Conservation (phyloP, 2,113 vertebrate species). For the Genyomyrus donnyi region DNA sequence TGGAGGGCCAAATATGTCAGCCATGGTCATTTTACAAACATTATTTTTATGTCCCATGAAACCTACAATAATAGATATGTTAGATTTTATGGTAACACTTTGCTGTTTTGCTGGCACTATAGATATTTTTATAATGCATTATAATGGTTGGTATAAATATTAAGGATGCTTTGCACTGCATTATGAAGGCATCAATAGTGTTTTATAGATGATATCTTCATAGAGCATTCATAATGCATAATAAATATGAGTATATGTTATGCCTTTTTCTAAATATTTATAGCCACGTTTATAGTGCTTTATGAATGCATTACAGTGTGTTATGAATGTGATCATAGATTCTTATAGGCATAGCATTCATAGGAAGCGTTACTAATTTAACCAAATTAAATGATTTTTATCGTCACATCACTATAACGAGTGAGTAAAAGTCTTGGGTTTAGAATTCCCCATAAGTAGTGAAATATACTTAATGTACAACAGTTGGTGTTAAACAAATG, state of each 20-base stretch:
- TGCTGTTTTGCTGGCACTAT: background rate
- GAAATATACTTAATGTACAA: background rate
- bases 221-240: background rate
- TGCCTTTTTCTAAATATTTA: background rate
- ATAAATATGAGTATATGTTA: background rate
- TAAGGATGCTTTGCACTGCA: background rate
- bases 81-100: background rate
- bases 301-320: background rate
- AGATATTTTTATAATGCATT: background rate
- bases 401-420: background rate
- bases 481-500: background rate
- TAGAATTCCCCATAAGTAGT: background rate
- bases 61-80: background rate
- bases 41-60: background rate
- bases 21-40: background rate
- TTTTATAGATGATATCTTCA: background rate
- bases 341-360: background rate
- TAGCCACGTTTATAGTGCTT: background rate
- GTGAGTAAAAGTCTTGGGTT: background rate
- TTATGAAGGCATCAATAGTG: background rate
- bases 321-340: background rate
- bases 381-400: background rate
- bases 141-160: background rate
- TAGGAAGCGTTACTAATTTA: background rate
- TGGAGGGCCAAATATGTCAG: background rate